Conservation (phyloP, 2,797 vertebrate species). For the Melopsittacus undulatus region DNA sequence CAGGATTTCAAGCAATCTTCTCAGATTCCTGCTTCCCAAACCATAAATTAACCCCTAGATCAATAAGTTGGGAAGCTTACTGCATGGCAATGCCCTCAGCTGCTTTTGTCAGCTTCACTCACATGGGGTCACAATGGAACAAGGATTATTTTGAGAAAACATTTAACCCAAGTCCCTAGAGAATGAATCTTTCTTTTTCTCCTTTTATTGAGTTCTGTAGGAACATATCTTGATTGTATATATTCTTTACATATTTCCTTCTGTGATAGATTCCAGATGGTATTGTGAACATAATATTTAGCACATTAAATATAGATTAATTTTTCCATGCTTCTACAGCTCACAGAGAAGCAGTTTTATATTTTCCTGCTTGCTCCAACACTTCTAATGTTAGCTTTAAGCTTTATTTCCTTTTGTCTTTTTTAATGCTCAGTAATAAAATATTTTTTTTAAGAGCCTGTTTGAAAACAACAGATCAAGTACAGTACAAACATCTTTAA, state of each 20-base stretch:
- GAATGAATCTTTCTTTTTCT: not conserved
- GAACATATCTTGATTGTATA: constrained; percentile 27
- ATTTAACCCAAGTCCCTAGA: constrained; percentile 12
- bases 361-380: constrained; percentile 33
- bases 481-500: constrained; percentile 78
- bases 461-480: constrained; percentile 78
- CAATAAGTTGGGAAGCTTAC: constrained; percentile 37
- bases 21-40: constrained; percentile 29
- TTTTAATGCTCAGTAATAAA: constrained; percentile 62
- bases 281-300: constrained; percentile 54
- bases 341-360: constrained; percentile 44
- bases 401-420: constrained; percentile 57
- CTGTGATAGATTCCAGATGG: constrained; percentile 50
- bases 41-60: constrained; percentile 62
- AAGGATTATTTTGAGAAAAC: constrained; percentile 42
- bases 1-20: constrained; percentile 41
- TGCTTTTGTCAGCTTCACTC: constrained; percentile 38
- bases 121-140: constrained; percentile 3
- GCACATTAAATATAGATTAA: constrained; percentile 47
- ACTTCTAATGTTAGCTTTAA: constrained; percentile 51
- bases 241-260: constrained; percentile 42
- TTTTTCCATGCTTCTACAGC: not conserved
- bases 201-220: constrained; percentile 17
- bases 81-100: constrained; percentile 24
- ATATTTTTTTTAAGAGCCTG: constrained; percentile 51